A percentile compares a stretch with the other conserved stretches of the same genome.
Conservation (phyloP, 2,888 invertebrate genomes). For the Parnassius smintheus region DNA sequence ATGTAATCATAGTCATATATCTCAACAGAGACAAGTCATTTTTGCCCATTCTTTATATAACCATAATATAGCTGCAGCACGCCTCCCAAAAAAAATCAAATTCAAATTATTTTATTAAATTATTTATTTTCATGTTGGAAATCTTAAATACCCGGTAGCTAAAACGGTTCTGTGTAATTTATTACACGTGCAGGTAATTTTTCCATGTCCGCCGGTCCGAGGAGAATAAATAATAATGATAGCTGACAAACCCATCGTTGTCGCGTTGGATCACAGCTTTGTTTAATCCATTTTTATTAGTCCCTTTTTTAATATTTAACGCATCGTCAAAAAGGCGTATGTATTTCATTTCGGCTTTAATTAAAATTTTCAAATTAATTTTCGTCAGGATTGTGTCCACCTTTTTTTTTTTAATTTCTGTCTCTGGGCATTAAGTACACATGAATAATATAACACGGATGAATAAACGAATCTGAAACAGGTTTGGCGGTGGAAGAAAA, state of each 20-base stretch:
- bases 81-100: too few species aligned
- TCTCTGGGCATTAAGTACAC: not conserved
- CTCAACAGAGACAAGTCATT: too few species aligned
- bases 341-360: not conserved
- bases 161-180: too few species aligned
- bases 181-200: not conserved
- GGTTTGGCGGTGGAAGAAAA: too few species aligned
- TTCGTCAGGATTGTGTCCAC: not conserved
- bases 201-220: not conserved
- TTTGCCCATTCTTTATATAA: too few species aligned
- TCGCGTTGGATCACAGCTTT: not conserved
- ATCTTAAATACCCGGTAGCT: too few species aligned
- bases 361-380: conserved; percentile 1
- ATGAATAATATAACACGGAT: not conserved
- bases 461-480: too few species aligned
- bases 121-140: too few species aligned
- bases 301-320: not conserved
- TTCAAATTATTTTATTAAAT: too few species aligned
- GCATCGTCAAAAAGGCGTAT: not conserved
- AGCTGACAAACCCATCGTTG: not conserved
- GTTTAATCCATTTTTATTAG: conserved; percentile 1
- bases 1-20: too few species aligned
- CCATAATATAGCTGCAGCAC: too few species aligned
- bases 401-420: not conserved
- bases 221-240: conserved; percentile 1